phyloP scores from a whole-genome alignment of 2,113 vertebrate species.

The Pseudorectes ferrugineus region DNA sequence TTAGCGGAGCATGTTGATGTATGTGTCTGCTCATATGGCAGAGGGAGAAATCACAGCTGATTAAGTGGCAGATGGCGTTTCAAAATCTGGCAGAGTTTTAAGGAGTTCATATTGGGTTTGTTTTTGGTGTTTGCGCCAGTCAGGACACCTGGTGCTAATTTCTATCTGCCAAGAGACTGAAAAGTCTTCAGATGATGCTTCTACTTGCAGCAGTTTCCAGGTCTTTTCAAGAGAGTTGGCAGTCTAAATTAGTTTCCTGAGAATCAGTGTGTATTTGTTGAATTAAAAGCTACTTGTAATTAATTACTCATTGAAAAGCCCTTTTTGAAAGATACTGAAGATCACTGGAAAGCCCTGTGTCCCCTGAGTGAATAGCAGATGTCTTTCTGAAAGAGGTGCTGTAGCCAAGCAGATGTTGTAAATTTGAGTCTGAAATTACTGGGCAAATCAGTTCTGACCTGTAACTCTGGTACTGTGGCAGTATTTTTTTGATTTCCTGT shows the following conservation, averaged over 20 bases:
- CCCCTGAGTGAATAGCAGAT: background rate
- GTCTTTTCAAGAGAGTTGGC: background rate
- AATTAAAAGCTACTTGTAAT: constrained; percentile 39
- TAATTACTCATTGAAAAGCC: background rate
- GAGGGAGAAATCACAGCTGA: background rate
- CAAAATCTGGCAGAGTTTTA: constrained; percentile 21
- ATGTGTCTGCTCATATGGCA: background rate
- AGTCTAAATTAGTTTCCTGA: background rate
- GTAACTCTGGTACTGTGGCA: background rate
- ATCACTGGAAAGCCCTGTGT: background rate
- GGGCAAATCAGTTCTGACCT: background rate
- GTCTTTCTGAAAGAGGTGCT: background rate
- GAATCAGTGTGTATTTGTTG: background rate
- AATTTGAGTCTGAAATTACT: background rate
- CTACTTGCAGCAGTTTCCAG: background rate
- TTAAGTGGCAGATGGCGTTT: constrained; percentile 15
- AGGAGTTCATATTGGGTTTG: background rate
- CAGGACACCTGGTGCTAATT: constrained; percentile 1
- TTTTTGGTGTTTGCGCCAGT: background rate
- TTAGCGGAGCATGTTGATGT: background rate
- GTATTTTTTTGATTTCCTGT: background rate
- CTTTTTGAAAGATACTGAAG: background rate
- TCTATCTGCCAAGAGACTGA: background rate
- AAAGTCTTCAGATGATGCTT: background rate
- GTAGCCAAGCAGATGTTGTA: constrained; percentile 1